phyloP scores from a whole-genome alignment of 2,888 invertebrate species.

The Drepana falcataria region DNA sequence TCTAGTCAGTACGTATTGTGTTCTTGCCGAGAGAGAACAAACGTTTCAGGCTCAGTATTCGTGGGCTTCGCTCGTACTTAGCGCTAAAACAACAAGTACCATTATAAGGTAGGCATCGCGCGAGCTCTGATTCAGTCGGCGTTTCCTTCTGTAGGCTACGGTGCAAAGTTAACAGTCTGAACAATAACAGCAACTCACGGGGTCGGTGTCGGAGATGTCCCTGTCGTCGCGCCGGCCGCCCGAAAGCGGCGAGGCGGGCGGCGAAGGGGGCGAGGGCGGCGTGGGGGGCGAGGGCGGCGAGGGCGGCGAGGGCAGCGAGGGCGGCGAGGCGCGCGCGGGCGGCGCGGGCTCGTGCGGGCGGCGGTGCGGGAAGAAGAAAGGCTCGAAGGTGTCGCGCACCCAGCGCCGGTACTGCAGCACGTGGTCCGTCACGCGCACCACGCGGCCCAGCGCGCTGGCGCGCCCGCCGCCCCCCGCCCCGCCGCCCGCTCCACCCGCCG shows the following conservation, averaged over 20 bases:
- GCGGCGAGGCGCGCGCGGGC: slow-evolving; percentile 9
- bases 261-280: slow-evolving; percentile 6
- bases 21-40: too few species aligned
- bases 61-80: too few species aligned
- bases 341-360: slow-evolving; percentile 13
- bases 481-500: slow-evolving; percentile 78
- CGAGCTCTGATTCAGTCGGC: too few species aligned
- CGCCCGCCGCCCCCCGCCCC: slow-evolving; percentile 72
- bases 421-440: slow-evolving; percentile 95
- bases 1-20: too few species aligned
- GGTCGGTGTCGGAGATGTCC: slow-evolving; percentile 33
- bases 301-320: slow-evolving; percentile 9
- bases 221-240: slow-evolving; percentile 11
- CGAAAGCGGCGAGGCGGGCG: too few species aligned
- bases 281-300: slow-evolving; percentile 12
- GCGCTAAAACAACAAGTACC: too few species aligned
- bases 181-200: slow-evolving; percentile 21
- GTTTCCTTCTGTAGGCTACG: too few species aligned
- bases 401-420: slow-evolving; percentile 83
- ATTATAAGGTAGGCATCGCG: too few species aligned
- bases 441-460: slow-evolving; percentile 88
- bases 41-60: too few species aligned
- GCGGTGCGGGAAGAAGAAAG: slow-evolving; percentile 61
- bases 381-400: slow-evolving; percentile 68
- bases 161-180: too few species aligned